A percentile compares a stretch with the other conserved stretches of the same genome.
Conservation (phyloP, 2,888 invertebrate genomes). For the Lepidonotus clava region DNA sequence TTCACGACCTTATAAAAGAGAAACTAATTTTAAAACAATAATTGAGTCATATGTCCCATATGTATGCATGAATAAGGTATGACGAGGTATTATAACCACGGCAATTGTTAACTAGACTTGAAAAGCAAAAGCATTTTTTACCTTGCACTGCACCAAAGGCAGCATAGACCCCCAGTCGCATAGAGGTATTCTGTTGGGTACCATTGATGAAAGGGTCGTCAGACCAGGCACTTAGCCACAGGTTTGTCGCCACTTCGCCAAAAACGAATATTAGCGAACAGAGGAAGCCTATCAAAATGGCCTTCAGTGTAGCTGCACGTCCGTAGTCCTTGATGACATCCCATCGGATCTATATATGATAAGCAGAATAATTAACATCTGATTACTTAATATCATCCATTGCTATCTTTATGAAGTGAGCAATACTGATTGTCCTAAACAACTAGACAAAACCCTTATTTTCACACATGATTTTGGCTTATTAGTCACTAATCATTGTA, state of each 20-base stretch:
- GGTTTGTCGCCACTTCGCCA: not conserved
- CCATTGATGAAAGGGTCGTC: conserved; percentile 35
- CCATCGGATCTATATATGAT: not conserved
- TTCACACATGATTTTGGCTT: too few species aligned
- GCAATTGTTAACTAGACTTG: not conserved
- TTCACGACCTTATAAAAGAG: too few species aligned
- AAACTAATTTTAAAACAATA: too few species aligned
- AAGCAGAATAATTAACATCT: too few species aligned
- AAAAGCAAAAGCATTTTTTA: not conserved
- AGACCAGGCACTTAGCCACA: conserved; percentile 44
- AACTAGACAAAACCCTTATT: too few species aligned
- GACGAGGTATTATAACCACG: too few species aligned
- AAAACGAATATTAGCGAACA: not conserved
- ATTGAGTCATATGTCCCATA: too few species aligned
- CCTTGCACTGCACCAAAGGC: not conserved
- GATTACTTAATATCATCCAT: too few species aligned
- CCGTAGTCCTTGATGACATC: conserved; percentile 12
- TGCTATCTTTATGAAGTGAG: too few species aligned
- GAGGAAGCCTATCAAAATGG: not conserved
- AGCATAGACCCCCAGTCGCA: conserved; percentile 37
- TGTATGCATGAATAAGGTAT: too few species aligned
- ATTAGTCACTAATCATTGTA: not conserved
- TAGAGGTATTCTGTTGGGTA: not conserved
- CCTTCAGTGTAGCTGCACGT: not conserved
- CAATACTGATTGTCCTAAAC: too few species aligned